Evolutionary conservation across 2,113 vertebrate species (phyloP), one percentile per base, ranked within the genome.

Genomic region (Suricata suricatta): DNA sequence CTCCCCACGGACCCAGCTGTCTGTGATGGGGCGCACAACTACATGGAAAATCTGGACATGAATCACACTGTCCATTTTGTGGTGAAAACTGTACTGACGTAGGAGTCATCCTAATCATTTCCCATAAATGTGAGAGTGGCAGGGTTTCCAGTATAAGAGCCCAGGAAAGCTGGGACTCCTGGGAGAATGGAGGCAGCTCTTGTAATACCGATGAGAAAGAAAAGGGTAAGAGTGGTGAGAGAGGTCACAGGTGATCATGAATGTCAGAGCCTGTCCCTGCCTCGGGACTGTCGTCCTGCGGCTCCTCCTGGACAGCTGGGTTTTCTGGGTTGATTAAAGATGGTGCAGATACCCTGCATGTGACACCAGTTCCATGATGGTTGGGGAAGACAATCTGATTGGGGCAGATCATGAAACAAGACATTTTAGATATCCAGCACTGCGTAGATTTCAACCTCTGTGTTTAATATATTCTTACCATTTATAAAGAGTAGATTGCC

Each of bases 221-320:
- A 33, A n/a, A 63, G 38, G 31, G 13, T 12, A 3, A 13, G 50
- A 44, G 7, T 9, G 54, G 38, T 13, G 19, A 63, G 33, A 12
- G 19, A 33, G 33, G 38, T n/a, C 88, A n/a, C 4, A 0, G 0
- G 4, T 9, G 27, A 11, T 12, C 3, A 0, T 29, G 0, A 15
- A 3, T 16, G 2, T 50, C 41, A 54, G 57, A 54, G 35, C 76
- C 63, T 33, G 15, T 44, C 44, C n/a, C 15, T 29, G 4, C 14
- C 5, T 2, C 7, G 25, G 23, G 13, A 7, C 19, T 64, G n/a
- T 72, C 38, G 38, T 27, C 19, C 0, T 31, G 79, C 6, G 44
- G 14, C 21, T 60, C 11, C 60, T 66, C 13, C 31, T 57, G 17
- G 12, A 19, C 1, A 3, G 41, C 7, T 38, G 35, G 7, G 17